These are phyloP conservation scores for Rhyzopertha dominica DNA, from an alignment of 1,140 invertebrate genomes.

Conservation along the genomic window DNA sequence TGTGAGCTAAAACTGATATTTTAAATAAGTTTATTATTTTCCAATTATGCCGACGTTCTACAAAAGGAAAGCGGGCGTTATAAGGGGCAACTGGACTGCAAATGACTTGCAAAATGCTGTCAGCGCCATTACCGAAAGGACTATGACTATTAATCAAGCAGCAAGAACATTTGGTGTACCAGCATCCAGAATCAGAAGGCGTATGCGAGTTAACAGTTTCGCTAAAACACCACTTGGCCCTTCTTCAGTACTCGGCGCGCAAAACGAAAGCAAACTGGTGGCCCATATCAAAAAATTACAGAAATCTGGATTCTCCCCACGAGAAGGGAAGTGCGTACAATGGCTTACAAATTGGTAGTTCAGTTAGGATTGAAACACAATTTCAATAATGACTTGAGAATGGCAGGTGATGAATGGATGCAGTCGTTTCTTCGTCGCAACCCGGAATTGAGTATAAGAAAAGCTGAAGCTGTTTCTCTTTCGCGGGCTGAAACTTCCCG, in stretches of 20 bases:
- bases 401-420: constrained; percentile 25
- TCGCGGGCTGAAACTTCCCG: constrained; percentile 13
- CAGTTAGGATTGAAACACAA: constrained; percentile 30
- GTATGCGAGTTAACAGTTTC: constrained; percentile 8
- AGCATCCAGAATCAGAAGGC: constrained; percentile 10
- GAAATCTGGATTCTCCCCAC: constrained; percentile 30
- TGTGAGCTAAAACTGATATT: too few species aligned
- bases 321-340: constrained; percentile 18
- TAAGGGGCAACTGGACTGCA: not conserved
- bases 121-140: constrained; percentile 5
- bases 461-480: constrained; percentile 23
- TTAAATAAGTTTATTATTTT: too few species aligned
- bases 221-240: constrained; percentile 9
- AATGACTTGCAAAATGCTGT: constrained; percentile 2
- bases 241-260: not conserved
- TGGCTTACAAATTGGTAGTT: constrained; percentile 33
- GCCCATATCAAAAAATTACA: constrained; percentile 12
- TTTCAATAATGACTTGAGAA: constrained; percentile 18
- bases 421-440: constrained; percentile 21
- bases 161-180: constrained; percentile 13
- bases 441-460: constrained; percentile 18
- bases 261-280: constrained; percentile 11
- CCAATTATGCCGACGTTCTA: constrained; percentile 8
- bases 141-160: constrained; percentile 13
- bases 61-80: constrained; percentile 5